A percentile compares a stretch with the other conserved stretches of the same genome.
phyloP scores from a whole-genome alignment of 2,113 vertebrate genomes.

The Channa maculata region DNA sequence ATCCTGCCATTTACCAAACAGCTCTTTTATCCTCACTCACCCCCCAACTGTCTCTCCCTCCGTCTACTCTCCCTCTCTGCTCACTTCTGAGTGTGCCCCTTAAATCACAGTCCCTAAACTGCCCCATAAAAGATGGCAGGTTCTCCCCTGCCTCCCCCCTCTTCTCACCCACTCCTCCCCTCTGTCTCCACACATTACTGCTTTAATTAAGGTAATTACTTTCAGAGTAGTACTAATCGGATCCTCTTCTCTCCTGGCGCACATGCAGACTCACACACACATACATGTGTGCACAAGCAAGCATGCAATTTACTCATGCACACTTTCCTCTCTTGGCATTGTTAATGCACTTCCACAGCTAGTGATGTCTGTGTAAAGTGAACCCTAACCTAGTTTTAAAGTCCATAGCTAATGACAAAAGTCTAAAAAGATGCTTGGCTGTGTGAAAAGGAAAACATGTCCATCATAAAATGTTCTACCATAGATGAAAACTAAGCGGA shows the following conservation, averaged over 20 bases:
- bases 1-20: constrained; percentile 42
- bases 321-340: constrained; percentile 43
- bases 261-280: constrained; percentile 27
- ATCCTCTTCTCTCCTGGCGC: constrained; percentile 75
- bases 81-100: constrained; percentile 66
- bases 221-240: constrained; percentile 86
- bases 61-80: constrained; percentile 15
- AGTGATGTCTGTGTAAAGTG: constrained; percentile 55
- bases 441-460: constrained; percentile 23
- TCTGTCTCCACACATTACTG: constrained; percentile 82
- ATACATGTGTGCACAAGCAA: background rate
- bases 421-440: constrained; percentile 11
- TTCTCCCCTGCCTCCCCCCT: constrained; percentile 62
- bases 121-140: constrained; percentile 81
- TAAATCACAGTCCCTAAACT: constrained; percentile 84
- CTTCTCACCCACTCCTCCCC: constrained; percentile 50
- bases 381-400: constrained; percentile 65
- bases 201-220: constrained; percentile 89
- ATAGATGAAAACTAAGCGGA: constrained; percentile 61
- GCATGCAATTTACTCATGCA: constrained; percentile 42
- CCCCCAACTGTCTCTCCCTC: background rate
- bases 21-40: constrained; percentile 31
- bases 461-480: constrained; percentile 20
- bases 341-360: constrained; percentile 59
- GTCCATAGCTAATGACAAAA: constrained; percentile 8